Conservation (phyloP, 1,140 invertebrate species). For the Drosophila pseudoobscura region DNA sequence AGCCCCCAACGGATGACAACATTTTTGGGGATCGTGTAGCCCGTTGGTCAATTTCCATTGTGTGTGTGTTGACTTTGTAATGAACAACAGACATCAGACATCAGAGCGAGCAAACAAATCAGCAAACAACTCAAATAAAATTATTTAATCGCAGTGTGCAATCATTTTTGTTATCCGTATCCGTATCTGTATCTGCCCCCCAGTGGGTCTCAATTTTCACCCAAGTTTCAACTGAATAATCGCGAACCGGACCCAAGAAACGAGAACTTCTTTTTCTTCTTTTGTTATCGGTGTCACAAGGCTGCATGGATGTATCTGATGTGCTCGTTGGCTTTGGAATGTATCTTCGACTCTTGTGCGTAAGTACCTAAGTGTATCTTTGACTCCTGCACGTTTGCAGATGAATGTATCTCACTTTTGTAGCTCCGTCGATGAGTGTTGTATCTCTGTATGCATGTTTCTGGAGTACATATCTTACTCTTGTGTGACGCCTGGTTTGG, state of each 20-base stretch:
- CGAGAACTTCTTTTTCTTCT: too few relatives aligned
- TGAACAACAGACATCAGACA: conserved; percentile 21
- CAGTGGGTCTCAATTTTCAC: conserved; percentile 35
- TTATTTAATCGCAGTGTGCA: conserved; percentile 33
- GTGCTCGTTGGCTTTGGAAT: too few relatives aligned
- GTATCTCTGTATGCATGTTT: too few relatives aligned
- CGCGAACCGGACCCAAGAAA: background rate
- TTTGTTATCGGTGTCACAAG: too few relatives aligned
- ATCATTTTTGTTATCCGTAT: conserved; percentile 33
- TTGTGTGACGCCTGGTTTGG: too few relatives aligned
- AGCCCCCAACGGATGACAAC: conserved; percentile 14
- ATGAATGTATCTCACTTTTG: too few relatives aligned
- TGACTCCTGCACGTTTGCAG: too few relatives aligned
- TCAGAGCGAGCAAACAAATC: conserved; percentile 32
- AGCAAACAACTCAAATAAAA: conserved; percentile 44
- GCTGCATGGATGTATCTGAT: too few relatives aligned
- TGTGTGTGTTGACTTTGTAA: conserved; percentile 58
- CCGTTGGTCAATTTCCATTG: conserved; percentile 46
- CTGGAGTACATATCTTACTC: too few relatives aligned
- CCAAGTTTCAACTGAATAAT: conserved; percentile 59
- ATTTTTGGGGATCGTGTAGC: background rate
- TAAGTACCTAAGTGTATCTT: too few relatives aligned
- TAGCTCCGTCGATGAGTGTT: too few relatives aligned
- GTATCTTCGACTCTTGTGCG: too few relatives aligned
- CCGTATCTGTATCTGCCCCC: background rate